These are phyloP conservation scores for Oxystoma pomonae DNA, from an alignment of 2,888 invertebrate species.

Conservation along the genomic window DNA sequence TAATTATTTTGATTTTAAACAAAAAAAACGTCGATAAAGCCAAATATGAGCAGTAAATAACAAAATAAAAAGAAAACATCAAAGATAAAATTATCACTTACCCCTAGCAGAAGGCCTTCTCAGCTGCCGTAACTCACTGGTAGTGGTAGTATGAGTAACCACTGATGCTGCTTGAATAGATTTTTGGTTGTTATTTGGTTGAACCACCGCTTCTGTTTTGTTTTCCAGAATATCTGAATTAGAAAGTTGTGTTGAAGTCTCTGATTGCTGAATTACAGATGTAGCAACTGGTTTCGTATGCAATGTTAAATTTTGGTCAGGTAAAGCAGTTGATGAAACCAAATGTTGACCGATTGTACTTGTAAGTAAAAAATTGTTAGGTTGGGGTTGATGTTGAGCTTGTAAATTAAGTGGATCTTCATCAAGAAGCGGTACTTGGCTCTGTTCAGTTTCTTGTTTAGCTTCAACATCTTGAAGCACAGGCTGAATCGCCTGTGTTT, in stretches of 20 bases:
- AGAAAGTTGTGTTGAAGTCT: not conserved
- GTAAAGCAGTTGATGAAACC: not conserved
- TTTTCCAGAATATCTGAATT: not conserved
- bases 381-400: not conserved
- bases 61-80: too few species aligned
- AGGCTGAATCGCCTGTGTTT: not conserved
- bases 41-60: too few species aligned
- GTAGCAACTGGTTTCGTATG: conserved; percentile 31
- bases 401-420: too few species aligned
- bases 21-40: too few species aligned
- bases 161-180: conserved; percentile 8
- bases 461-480: not conserved
- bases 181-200: not conserved
- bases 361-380: not conserved
- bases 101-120: conserved; percentile 33
- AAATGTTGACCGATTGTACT: not conserved
- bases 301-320: not conserved
- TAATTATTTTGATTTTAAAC: too few species aligned
- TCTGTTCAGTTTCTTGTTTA: not conserved
- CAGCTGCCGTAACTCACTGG: conserved; percentile 39
- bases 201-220: conserved; percentile 9
- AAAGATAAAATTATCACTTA: conserved; percentile 19
- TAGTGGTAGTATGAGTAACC: conserved; percentile 25
- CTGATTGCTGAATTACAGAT: conserved; percentile 20
- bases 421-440: not conserved